Base-by-base conservation (phyloP, 2,888 invertebrate genomes). In the Eupsilia transversa region DNA sequence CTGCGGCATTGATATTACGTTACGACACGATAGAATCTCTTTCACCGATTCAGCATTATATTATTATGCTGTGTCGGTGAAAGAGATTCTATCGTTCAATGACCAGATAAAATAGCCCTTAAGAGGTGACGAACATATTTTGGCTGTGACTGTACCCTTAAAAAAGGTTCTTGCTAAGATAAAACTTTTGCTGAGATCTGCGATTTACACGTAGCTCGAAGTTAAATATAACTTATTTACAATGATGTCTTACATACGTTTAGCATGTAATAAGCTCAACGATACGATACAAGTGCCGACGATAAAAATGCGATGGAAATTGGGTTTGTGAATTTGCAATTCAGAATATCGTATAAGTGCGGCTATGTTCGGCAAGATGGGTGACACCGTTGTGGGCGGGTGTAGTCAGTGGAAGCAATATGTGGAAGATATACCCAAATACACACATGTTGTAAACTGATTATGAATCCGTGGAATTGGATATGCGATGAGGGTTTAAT, bases 251-350 rank as follows among this genome's bases (percentile, higher is more conserved):
- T 70, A 73, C 77, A 70, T 60, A 56, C 30, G 41, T 73, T 67
- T 63, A 66, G 66, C 56, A 70, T 64, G 71, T 77, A 74, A 75
- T 72, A 84, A 76, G 56, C 54, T 49, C 77, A 74, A 57, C 66
- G 61, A 60, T 69, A 71, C 49, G 63, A 72, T 41, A 56, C 56
- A 69, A 59, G 43, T 35, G 49, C 14, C 54, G 73, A 49, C 73
- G 72, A 80, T 77, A 86, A 84, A 86, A 83, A 80, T 80, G 71
- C 69, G 72, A 73, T 84, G 74, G 74, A 85, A 83, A 85, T 86
- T 80, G 80, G 73, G 72, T 83, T 79, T 67, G 69, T 52, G 74
- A 79, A 86, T 86, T 86, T 86, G 86, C 83, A 86, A 85, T 86
- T 86, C 86, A 70, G 85, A 86, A 83, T 76, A 80, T 77, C 74